Conservation (phyloP, 2,113 vertebrate genomes). For the Lepisosteus oculatus region DNA sequence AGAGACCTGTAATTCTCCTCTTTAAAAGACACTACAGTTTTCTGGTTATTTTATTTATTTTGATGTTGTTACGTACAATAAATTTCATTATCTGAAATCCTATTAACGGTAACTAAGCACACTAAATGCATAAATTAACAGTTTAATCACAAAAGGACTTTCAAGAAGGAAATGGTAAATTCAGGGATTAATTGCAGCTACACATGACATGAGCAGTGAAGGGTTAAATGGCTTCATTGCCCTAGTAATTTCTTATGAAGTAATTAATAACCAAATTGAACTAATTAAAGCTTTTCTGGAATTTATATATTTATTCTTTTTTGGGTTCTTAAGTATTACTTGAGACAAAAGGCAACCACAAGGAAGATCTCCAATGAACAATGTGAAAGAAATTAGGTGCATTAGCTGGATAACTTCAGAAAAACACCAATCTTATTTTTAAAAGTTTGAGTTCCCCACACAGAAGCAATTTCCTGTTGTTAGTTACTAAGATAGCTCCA, state of each 20-base stretch:
- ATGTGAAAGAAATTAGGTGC: not conserved
- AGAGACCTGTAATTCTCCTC: too few species aligned
- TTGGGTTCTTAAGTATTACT: not conserved
- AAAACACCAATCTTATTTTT: too few species aligned
- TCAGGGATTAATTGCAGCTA: slow-evolving; percentile 35
- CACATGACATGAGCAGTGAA: slow-evolving; percentile 24
- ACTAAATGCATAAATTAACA: too few species aligned
- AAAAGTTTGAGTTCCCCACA: too few species aligned
- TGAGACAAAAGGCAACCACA: too few species aligned
- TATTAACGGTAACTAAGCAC: too few species aligned
- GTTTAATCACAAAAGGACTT: not conserved
- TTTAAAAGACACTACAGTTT: too few species aligned
- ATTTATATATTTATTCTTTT: not conserved
- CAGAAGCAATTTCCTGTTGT: too few species aligned
- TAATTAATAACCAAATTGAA: slow-evolving; percentile 7
- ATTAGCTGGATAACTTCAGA: too few species aligned
- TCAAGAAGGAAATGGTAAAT: slow-evolving; percentile 26
- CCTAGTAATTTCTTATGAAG: slow-evolving; percentile 11
- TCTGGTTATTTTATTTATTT: too few species aligned
- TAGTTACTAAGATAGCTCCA: not conserved
- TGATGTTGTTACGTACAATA: too few species aligned
- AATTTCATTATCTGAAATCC: too few species aligned
- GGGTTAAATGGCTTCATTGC: not conserved
- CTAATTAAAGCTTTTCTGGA: not conserved
- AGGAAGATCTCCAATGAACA: slow-evolving; percentile 1